Conservation (phyloP, 2,888 invertebrate genomes). For the Argyra leucocephala region DNA sequence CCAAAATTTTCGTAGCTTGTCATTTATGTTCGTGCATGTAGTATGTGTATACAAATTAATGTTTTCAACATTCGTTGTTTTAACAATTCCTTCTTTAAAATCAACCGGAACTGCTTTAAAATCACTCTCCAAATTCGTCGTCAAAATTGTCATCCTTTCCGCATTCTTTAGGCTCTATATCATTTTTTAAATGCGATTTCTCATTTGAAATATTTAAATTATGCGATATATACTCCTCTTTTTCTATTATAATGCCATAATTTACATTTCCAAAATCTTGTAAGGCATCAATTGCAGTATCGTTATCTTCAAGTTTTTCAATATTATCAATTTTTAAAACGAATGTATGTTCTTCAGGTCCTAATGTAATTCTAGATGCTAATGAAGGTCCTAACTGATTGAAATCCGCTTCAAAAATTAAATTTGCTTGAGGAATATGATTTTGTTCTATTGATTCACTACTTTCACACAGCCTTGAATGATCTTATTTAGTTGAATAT, state of each 20-base stretch:
- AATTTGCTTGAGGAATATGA: slow-evolving; percentile 2
- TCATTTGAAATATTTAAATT: slow-evolving; percentile 12
- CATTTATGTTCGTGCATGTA: slow-evolving; percentile 29
- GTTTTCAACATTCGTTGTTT: too few species aligned
- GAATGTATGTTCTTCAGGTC: slow-evolving; percentile 23
- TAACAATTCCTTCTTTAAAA: too few species aligned
- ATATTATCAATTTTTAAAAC: neutral
- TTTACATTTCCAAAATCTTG: slow-evolving; percentile 28
- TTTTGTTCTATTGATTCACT: neutral
- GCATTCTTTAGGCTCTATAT: neutral
- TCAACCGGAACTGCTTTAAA: slow-evolving; percentile 32
- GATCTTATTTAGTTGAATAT: neutral
- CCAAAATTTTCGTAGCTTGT: slow-evolving; percentile 32
- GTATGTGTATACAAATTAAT: too few species aligned
- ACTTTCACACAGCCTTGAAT: neutral
- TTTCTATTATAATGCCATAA: neutral
- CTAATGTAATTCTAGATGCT: slow-evolving; percentile 7
- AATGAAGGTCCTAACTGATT: slow-evolving; percentile 26
- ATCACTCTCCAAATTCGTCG: slow-evolving; percentile 38
- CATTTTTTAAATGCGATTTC: slow-evolving; percentile 8
- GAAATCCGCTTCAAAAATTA: slow-evolving; percentile 28
- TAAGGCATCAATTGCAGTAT: slow-evolving; percentile 32
- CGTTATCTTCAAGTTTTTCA: slow-evolving; percentile 19
- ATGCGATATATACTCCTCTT: slow-evolving; percentile 15
- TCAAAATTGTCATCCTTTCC: slow-evolving; percentile 21